These are phyloP conservation scores for Neolamprologus fasciatus DNA, from an alignment of 2,113 vertebrate species.

Conservation along the genomic window DNA sequence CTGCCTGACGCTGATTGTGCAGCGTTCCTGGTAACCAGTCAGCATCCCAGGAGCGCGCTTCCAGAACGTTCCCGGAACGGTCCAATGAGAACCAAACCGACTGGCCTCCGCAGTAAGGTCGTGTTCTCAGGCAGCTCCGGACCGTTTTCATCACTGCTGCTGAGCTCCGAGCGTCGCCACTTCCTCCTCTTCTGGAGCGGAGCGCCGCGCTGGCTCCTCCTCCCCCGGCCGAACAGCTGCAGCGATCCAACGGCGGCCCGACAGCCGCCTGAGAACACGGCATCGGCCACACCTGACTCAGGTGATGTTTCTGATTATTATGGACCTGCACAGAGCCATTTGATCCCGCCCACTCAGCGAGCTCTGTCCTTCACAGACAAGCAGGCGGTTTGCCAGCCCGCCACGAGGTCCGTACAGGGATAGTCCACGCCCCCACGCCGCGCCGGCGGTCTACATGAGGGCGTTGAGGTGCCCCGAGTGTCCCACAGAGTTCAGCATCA, in stretches of 20 bases:
- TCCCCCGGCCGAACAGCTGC: neutral
- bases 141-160: too few relatives aligned
- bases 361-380: neutral
- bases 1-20: neutral
- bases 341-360: neutral
- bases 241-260: neutral
- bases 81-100: accelerated
- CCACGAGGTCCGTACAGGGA: neutral
- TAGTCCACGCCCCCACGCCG: neutral
- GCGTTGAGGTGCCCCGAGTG: constrained; percentile 45
- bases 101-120: neutral
- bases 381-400: neutral
- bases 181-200: neutral
- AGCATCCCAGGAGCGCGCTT: accelerated
- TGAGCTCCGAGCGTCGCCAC: neutral
- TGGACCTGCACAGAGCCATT: neutral
- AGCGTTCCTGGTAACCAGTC: neutral
- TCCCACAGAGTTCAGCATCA: constrained; percentile 58
- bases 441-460: constrained; percentile 26
- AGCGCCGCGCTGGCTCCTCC: neutral
- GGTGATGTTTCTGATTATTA: neutral
- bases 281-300: neutral
- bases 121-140: neutral
- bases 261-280: neutral
- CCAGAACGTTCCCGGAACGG: neutral